Conservation (phyloP, 1,140 invertebrate genomes). For the Pogonus chalceus region DNA sequence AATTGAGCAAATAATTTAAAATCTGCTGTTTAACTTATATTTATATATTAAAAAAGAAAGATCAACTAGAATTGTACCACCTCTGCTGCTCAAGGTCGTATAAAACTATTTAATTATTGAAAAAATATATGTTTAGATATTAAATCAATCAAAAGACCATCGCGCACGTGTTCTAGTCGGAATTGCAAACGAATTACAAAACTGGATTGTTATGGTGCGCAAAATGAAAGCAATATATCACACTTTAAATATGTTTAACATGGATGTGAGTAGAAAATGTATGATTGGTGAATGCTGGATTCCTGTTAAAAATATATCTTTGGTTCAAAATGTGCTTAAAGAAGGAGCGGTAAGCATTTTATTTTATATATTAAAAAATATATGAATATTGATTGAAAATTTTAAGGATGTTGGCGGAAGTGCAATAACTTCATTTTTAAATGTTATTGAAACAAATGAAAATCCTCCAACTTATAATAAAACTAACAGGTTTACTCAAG, state of each 20-base stretch:
- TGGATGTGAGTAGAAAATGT: conserved; percentile 87
- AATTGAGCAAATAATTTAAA: too few relatives aligned
- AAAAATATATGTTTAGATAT: conserved; percentile 40
- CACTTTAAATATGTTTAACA: conserved; percentile 79
- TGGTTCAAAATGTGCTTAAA: conserved; percentile 82
- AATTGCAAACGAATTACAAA: conserved; percentile 88
- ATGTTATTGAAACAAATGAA: conserved; percentile 83
- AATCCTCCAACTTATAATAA: conserved; percentile 90
- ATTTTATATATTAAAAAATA: not conserved
- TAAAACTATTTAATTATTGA: conserved; percentile 34
- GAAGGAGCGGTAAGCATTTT: conserved; percentile 72
- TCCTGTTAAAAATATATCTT: conserved; percentile 71
- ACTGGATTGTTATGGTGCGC: conserved; percentile 90
- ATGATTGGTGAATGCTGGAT: conserved; percentile 97
- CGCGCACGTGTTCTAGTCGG: conserved; percentile 83
- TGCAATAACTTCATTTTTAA: conserved; percentile 90
- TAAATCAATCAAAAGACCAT: conserved; percentile 95
- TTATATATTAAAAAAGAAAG: too few relatives aligned
- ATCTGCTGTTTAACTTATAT: too few relatives aligned
- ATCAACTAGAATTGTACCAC: too few relatives aligned
- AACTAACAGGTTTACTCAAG: conserved; percentile 91
- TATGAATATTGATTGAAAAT: conserved; percentile 11
- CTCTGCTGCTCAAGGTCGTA: too few relatives aligned
- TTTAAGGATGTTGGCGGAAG: conserved; percentile 77
- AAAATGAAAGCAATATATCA: conserved; percentile 94